Conservation (phyloP, 2,888 invertebrate species). For the Andrena marginata region DNA sequence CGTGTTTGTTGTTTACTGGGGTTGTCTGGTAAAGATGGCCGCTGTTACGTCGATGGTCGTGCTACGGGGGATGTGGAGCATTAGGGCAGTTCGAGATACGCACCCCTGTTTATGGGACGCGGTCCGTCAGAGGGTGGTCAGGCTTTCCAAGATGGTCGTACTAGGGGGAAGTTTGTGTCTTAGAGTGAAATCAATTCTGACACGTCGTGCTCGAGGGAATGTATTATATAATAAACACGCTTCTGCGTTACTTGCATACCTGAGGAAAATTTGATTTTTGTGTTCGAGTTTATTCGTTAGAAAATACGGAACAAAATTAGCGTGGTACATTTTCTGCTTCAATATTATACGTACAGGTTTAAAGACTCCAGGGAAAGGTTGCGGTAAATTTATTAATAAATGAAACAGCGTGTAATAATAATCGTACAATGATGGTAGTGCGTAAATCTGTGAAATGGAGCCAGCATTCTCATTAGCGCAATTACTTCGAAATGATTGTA, state of each 20-base stretch:
- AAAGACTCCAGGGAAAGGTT: too few relatives aligned
- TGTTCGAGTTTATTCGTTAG: not conserved
- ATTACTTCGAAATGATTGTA: not conserved
- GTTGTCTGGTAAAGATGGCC: conserved; percentile 58
- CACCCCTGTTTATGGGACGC: conserved; percentile 33
- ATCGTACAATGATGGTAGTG: too few relatives aligned
- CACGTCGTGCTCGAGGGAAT: not conserved
- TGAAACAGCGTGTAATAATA: too few relatives aligned
- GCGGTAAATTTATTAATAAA: too few relatives aligned
- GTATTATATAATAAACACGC: not conserved
- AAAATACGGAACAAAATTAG: not conserved
- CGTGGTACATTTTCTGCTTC: too few relatives aligned
- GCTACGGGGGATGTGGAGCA: conserved; percentile 60
- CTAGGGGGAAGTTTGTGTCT: conserved; percentile 12
- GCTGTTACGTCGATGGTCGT: conserved; percentile 37
- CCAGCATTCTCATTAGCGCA: not conserved
- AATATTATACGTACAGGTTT: too few relatives aligned
- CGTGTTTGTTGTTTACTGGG: conserved; percentile 22
- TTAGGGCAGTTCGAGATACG: conserved; percentile 42
- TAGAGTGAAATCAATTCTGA: conserved; percentile 20
- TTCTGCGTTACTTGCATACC: not conserved
- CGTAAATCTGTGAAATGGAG: not conserved
- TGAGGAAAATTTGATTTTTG: not conserved
- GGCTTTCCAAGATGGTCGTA: conserved; percentile 48
- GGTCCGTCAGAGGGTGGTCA: conserved; percentile 26